A percentile compares a stretch with the other conserved stretches of the same genome.
These are phyloP conservation scores for Chrysolina haemoptera DNA, from an alignment of 2,888 invertebrate genomes.

Conservation along the genomic window DNA sequence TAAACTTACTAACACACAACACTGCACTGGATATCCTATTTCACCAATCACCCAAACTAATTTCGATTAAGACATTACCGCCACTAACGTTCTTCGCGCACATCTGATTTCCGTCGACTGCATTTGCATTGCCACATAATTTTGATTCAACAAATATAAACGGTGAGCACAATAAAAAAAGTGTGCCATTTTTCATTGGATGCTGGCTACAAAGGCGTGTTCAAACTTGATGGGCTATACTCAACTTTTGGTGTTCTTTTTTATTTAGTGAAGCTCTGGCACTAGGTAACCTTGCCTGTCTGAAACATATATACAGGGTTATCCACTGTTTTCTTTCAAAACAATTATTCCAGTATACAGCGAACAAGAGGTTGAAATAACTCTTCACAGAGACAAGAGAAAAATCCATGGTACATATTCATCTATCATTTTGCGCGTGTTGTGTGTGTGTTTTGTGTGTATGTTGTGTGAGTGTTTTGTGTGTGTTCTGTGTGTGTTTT, in stretches of 20 bases:
- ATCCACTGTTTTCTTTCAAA: background rate
- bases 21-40: no score
- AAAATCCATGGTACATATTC: no score
- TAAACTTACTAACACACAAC: no score
- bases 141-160: background rate
- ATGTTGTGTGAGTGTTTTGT: no score
- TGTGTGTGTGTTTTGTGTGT: no score
- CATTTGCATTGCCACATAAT: background rate
- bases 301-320: constrained; percentile 2
- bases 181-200: constrained; percentile 30
- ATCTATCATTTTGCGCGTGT: no score
- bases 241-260: background rate
- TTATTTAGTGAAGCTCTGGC: background rate
- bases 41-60: background rate
- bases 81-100: constrained; percentile 22
- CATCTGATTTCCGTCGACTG: constrained; percentile 27
- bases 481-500: no score
- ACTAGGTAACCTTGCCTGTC: constrained; percentile 24
- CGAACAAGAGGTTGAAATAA: no score
- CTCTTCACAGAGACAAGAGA: no score
- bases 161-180: background rate
- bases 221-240: constrained; percentile 6
- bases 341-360: no score
- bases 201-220: constrained; percentile 30
- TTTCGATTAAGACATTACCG: background rate